A percentile compares a stretch with the other conserved stretches of the same genome.
Conservation (phyloP, 2,113 vertebrate genomes). For the Psephotus haematonotus region DNA sequence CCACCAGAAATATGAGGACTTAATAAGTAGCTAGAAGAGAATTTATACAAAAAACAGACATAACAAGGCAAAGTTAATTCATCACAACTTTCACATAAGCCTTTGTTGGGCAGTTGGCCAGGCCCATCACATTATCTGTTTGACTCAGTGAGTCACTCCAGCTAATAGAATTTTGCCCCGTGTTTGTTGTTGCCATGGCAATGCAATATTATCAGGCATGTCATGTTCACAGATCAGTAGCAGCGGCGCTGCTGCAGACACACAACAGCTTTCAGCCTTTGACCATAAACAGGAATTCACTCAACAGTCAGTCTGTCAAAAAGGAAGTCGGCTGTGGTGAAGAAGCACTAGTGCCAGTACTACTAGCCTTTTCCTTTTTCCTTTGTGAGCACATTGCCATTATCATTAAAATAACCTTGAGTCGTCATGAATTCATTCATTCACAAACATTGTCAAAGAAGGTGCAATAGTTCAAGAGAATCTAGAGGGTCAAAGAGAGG, state of each 20-base stretch:
- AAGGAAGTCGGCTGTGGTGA: constrained; percentile 80
- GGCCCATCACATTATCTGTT: constrained; percentile 81
- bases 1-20: constrained; percentile 58
- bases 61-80: constrained; percentile 79
- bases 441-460: constrained; percentile 89
- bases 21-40: constrained; percentile 56
- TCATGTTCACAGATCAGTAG: constrained; percentile 87
- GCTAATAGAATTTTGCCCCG: constrained; percentile 85
- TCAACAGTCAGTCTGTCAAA: constrained; percentile 81
- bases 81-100: constrained; percentile 78
- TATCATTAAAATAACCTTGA: constrained; percentile 90
- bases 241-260: constrained; percentile 77
- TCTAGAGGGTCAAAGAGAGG: constrained; percentile 80
- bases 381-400: constrained; percentile 79
- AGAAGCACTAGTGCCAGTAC: constrained; percentile 68
- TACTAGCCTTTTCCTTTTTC: constrained; percentile 74
- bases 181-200: constrained; percentile 89
- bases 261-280: constrained; percentile 81
- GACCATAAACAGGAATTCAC: constrained; percentile 82
- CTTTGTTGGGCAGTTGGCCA: constrained; percentile 79
- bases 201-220: constrained; percentile 85
- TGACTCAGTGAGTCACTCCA: constrained; percentile 84
- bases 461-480: constrained; percentile 85
- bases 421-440: constrained; percentile 89
- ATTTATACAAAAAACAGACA: constrained; percentile 66